Evolutionary conservation across 2,888 invertebrate genomes (phyloP).

Genomic region (Nemapogon koenigi): DNA sequence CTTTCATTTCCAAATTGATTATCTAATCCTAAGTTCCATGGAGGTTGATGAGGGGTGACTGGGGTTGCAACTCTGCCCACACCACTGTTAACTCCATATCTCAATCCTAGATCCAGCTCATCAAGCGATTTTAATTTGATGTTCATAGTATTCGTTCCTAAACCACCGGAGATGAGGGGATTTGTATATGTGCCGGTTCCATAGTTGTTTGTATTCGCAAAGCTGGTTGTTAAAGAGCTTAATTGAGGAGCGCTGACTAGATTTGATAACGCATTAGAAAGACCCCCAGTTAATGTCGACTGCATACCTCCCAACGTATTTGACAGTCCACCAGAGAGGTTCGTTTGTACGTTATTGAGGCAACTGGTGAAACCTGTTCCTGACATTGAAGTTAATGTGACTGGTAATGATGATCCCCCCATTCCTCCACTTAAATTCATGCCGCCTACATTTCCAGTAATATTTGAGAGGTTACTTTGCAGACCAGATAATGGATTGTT

Average conservation of each 20-base stretch:
- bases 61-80: slow-evolving; percentile 67
- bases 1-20: slow-evolving; percentile 67
- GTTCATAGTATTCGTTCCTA: slow-evolving; percentile 65
- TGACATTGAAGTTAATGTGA: slow-evolving; percentile 40
- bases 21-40: slow-evolving; percentile 67
- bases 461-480: slow-evolving; percentile 53
- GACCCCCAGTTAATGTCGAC: slow-evolving; percentile 42
- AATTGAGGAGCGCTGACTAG: slow-evolving; percentile 47
- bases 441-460: slow-evolving; percentile 47
- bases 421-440: slow-evolving; percentile 49
- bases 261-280: slow-evolving; percentile 48
- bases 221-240: slow-evolving; percentile 45
- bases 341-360: slow-evolving; percentile 49
- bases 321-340: slow-evolving; percentile 46
- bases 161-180: slow-evolving; percentile 64
- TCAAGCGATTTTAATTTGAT: slow-evolving; percentile 76
- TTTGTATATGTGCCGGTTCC: slow-evolving; percentile 65
- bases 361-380: slow-evolving; percentile 51
- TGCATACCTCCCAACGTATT: slow-evolving; percentile 49
- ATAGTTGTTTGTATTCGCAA: slow-evolving; percentile 40
- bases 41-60: slow-evolving; percentile 68
- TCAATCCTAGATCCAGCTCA: slow-evolving; percentile 72
- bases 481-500: slow-evolving; percentile 54
- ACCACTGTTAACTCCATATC: slow-evolving; percentile 54
- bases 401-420: slow-evolving; percentile 51